Evolutionary conservation across 1,140 invertebrate species (phyloP), one percentile per base, ranked within the genome.

Genomic region (Camponotus vicinus): DNA sequence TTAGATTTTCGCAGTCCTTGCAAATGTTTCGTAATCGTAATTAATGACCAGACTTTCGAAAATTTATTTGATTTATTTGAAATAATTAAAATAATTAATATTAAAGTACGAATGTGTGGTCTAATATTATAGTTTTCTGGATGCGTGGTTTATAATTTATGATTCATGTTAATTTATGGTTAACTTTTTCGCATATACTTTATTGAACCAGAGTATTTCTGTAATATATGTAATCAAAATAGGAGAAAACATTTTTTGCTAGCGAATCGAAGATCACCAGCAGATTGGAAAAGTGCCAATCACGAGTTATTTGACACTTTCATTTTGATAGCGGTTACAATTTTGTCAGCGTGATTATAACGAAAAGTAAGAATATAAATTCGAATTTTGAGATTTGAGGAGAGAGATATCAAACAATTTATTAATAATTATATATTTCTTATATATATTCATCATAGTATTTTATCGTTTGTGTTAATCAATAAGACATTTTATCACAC

Each of bases 221-320:
- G 40, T 82, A 21, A 61, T 5, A 13, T 37, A 52, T 7, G 45
- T 52, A 32, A 21, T 27, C 27, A 21, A 45, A 61, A 82, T 40
- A 59, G 61, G 18, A 7, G 13, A 59, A 34, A 59, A 18, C 1
- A 2, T 70, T 18, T 32, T 73, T 71, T 40, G 40, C 18, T 40
- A 5, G 3, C 49, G 27, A 37, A 73, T 61, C 40, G 55, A 73
- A 73, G 40, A n/a, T 82, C 55, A 40, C 27, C 55, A 40, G 55
- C 40, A 83, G 61, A 83, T 83, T 83, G 79, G 55, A 18, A 73
- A 15, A 13, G 40, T 13, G 67, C 79, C 69, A 49, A 49, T 75
- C 18, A 75, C 40, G 32, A 63, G 27, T 83, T 75, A 83, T 49
- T 40, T 32, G 40, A 82, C 52, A 73, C 7, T 75, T 42, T n/a